Evolutionary conservation across 2,888 invertebrate genomes (phyloP), one percentile per base, ranked within the genome.

Genomic region (Horisme vitalbata): DNA sequence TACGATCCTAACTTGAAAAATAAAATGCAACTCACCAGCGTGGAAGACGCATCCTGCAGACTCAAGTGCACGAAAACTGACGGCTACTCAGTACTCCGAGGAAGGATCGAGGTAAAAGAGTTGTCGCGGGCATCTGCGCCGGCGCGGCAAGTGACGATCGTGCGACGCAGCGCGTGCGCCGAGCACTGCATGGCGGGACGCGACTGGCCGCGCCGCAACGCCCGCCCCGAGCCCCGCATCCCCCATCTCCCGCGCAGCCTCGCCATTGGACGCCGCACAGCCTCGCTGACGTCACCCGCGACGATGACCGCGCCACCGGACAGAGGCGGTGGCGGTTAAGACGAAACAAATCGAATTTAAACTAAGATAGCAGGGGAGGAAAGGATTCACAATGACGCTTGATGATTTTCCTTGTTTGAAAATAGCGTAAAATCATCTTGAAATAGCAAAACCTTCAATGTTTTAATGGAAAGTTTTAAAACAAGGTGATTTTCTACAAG

Each of bases 111-210:
- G 49, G 18, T 35, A 38, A 50, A 41, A 52, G 60, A 45, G 56
- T 52, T 13, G 41, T 41, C 34, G 33, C 30, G 28, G 52, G 61
- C 60, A 59, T 68, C 66, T 66, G 61, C 62, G 59, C 58, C 64
- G 66, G 61, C 53, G 61, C 64, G 62, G 61, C 69, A 65, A 66
- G 92, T 90, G 91, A 91, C 73, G 65, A 69, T 68, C 68, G 67
- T 68, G 65, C 65, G 65, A 60, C 65, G 62, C 27, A 7, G 78
- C 68, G 66, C 66, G 69, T 64, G 68, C 75, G 71, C 60, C 69
- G 66, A 63, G 68, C 76, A 76, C 79, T 79, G 82, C 72, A 75
- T 77, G 80, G 78, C 75, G 72, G 73, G 74, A 76, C 75, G 75
- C 72, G 71, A 75, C 75, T 75, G 71, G 71, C 73, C 71, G 79